Conservation (phyloP, 2,113 vertebrate genomes). For the Ploceus nigricollis region DNA sequence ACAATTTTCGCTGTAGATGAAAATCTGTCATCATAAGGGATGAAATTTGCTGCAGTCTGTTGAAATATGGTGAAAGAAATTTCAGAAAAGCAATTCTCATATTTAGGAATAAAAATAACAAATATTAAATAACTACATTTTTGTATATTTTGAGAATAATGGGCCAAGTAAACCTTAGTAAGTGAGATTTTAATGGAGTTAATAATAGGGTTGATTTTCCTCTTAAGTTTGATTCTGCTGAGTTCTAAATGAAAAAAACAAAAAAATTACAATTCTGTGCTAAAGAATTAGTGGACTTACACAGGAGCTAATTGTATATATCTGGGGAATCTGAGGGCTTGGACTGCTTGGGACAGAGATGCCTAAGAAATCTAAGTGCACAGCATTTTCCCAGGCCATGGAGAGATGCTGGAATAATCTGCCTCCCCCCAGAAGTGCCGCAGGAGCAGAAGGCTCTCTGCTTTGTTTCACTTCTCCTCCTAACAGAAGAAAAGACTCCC, state of each 20-base stretch:
- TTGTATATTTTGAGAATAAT: not conserved
- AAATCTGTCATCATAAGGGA: not conserved
- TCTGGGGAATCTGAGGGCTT: not conserved
- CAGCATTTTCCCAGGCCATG: not conserved
- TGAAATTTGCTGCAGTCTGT: not conserved
- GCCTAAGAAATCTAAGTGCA: not conserved
- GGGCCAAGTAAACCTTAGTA: not conserved
- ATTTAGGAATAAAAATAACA: not conserved
- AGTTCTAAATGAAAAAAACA: not conserved
- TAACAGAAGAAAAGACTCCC: not conserved
- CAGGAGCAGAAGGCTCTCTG: not conserved
- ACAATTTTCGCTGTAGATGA: not conserved
- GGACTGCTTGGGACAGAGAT: not conserved
- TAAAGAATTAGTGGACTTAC: not conserved
- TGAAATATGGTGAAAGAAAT: not conserved
- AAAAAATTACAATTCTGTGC: not conserved
- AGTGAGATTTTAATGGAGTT: not conserved
- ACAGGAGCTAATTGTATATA: not conserved
- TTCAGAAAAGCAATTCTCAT: not conserved
- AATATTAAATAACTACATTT: not conserved
- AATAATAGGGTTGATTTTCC: not conserved
- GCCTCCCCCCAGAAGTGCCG: rapidly evolving
- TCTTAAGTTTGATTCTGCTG: not conserved
- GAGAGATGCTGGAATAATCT: not conserved
- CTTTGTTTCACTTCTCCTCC: not conserved